phyloP scores from a whole-genome alignment of 1,140 invertebrate genomes.

The Semibalanus balanoides region DNA sequence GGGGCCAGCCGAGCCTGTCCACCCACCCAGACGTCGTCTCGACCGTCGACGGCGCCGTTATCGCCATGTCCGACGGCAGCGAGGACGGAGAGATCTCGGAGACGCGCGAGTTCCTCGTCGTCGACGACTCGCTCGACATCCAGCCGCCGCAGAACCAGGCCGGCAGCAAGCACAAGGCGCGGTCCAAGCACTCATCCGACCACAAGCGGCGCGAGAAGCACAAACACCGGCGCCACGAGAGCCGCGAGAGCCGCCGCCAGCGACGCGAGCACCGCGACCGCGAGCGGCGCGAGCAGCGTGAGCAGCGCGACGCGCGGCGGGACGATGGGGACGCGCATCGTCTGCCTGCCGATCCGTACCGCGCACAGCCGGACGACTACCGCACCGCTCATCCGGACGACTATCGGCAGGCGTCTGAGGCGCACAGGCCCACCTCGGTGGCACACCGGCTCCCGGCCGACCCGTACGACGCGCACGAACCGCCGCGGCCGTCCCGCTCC shows the following conservation, averaged over 20 bases:
- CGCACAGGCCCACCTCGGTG: too few species aligned
- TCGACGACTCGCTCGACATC: conserved; percentile 56
- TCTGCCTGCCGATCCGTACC: neutral
- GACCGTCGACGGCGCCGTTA: too few species aligned
- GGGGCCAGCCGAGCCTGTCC: too few species aligned
- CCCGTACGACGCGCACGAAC: neutral
- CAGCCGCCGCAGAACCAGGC: conserved; percentile 63
- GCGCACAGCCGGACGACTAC: neutral
- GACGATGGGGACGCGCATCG: neutral
- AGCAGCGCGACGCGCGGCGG: neutral
- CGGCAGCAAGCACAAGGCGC: conserved; percentile 27
- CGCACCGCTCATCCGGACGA: too few species aligned
- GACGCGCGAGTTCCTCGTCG: neutral
- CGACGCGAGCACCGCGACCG: conserved; percentile 8
- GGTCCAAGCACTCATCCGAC: conserved; percentile 18
- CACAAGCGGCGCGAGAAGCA: conserved; percentile 11
- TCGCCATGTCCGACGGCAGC: neutral
- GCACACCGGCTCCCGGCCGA: neutral
- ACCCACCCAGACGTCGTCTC: too few species aligned
- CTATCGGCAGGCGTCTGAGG: too few species aligned
- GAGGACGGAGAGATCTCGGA: neutral
- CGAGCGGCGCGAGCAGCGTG: too few species aligned
- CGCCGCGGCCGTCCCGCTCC: neutral
- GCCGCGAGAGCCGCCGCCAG: conserved; percentile 23
- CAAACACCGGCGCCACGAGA: conserved; percentile 17